Evolutionary conservation across 2,113 vertebrate genomes (phyloP).

Genomic region (Platysternon megacephalum): DNA sequence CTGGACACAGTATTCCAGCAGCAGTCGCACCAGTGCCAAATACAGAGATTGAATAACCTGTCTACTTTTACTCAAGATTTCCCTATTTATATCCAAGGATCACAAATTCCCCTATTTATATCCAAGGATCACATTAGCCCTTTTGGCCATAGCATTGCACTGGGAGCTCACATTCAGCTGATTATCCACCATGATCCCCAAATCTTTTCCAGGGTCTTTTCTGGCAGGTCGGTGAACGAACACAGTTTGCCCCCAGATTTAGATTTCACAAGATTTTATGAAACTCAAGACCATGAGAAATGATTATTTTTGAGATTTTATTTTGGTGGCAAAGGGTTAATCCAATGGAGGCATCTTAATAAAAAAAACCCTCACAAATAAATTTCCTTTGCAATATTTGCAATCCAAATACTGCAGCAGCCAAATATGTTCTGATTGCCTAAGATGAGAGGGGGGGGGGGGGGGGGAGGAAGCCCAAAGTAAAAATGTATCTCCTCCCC

Average conservation of each 20-base stretch:
- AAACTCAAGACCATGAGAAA: neutral
- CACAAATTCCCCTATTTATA: neutral
- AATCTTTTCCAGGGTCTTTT: neutral
- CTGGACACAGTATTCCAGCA: neutral
- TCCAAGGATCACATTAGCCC: neutral
- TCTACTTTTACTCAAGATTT: neutral
- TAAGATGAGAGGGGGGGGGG: neutral
- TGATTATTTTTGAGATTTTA: neutral
- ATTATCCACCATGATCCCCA: neutral
- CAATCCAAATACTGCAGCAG: constrained; percentile 16
- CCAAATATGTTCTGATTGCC: neutral
- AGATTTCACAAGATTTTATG: neutral
- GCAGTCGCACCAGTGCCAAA: neutral
- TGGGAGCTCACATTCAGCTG: neutral
- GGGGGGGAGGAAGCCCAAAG: fast-evolving
- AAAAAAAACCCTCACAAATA: neutral
- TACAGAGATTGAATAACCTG: neutral
- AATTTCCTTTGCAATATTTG: neutral
- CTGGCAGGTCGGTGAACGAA: neutral
- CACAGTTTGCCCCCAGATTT: neutral
- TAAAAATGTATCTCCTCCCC: neutral
- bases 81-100: neutral
- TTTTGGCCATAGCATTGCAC: neutral
- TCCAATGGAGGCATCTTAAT: neutral
- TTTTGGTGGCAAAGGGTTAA: neutral